Evolutionary conservation across 2,113 vertebrate species (phyloP).

Genomic region (Alces alces): DNA sequence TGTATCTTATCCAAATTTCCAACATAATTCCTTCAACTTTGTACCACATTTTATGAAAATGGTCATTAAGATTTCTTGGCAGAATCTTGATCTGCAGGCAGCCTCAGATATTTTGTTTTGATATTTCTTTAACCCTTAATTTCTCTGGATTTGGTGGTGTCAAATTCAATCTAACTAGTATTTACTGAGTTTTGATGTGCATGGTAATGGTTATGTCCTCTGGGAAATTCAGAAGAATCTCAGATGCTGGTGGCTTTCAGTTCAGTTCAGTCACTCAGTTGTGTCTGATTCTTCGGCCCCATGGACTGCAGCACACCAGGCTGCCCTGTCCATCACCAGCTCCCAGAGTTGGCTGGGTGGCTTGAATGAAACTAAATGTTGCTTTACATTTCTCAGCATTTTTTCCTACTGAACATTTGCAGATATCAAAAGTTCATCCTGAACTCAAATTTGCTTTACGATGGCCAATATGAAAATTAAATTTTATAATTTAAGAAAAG

Average conservation of each 20-base stretch:
- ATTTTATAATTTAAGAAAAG: conserved; percentile 29
- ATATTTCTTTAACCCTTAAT: not conserved
- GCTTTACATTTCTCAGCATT: conserved; percentile 41
- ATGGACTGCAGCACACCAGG: not conserved
- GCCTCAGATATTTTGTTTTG: not conserved
- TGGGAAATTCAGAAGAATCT: not conserved
- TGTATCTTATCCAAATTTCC: not conserved
- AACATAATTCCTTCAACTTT: not conserved
- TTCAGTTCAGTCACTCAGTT: not conserved
- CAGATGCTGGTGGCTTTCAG: not conserved
- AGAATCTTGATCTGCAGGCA: not conserved
- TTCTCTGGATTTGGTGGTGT: not conserved
- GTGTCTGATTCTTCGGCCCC: not conserved
- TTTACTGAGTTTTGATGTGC: not conserved
- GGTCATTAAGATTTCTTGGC: not conserved
- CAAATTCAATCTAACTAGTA: not conserved
- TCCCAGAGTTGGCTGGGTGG: not conserved
- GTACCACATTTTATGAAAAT: not conserved
- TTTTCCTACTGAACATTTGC: conserved; percentile 12
- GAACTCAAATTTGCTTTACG: conserved; percentile 5
- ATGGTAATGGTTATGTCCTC: not conserved
- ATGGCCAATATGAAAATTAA: conserved; percentile 43
- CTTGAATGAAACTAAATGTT: not conserved
- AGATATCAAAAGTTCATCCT: conserved; percentile 8
- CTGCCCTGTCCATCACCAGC: not conserved